phyloP scores from a whole-genome alignment of 2,113 vertebrate species.

The Urocolius indicus region DNA sequence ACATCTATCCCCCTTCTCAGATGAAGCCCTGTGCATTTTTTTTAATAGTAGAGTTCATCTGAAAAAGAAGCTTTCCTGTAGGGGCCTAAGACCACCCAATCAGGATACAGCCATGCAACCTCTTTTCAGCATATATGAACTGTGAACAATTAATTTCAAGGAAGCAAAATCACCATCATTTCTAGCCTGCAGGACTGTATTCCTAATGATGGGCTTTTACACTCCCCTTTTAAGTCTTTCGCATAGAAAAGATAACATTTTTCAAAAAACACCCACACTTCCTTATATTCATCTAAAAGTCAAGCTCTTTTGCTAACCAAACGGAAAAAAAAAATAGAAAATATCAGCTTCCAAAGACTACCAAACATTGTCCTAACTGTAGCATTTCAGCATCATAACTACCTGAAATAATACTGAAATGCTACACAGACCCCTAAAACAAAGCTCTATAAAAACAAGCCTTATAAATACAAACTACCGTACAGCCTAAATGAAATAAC shows the following conservation, averaged over 20 bases:
- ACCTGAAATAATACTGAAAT: not conserved
- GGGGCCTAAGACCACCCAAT: not conserved
- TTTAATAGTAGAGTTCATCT: not conserved
- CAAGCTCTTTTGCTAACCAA: not conserved
- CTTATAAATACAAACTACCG: not conserved
- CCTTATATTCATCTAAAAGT: not conserved
- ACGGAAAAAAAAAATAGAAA: not conserved
- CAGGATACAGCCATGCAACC: accelerated
- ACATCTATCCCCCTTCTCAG: too few species aligned
- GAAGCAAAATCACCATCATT: not conserved
- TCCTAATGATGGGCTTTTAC: not conserved
- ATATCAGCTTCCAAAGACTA: not conserved
- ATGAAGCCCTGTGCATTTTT: not conserved
- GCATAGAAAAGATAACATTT: not conserved
- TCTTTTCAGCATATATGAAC: not conserved
- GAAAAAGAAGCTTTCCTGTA: not conserved
- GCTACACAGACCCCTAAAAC: not conserved
- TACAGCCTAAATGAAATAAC: not conserved
- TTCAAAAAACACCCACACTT: not conserved
- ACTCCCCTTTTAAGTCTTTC: not conserved
- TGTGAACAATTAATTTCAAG: not conserved
- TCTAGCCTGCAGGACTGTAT: not conserved
- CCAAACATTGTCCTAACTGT: not conserved
- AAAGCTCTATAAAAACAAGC: not conserved
- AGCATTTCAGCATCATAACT: not conserved